Base-by-base conservation (phyloP, 2,797 vertebrate species). In the Melanotaenia trifasciata region DNA sequence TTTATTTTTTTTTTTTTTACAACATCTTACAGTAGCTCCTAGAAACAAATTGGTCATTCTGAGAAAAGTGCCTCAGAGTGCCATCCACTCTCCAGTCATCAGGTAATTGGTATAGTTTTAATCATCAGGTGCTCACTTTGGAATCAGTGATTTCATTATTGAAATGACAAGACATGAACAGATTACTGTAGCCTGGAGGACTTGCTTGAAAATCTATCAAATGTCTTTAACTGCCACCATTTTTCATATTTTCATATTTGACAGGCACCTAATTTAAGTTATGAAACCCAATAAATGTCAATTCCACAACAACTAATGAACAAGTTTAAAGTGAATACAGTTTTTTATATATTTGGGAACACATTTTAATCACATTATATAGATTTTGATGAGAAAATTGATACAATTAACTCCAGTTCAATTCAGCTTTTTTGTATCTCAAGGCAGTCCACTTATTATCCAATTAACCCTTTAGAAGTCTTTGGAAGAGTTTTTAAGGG, bases 101-200 rank as follows among this genome's bases (percentile, higher is more conserved):
- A 38, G 62, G 13, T 77, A 79, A 81, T 72, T 76, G 59, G 47
- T 56, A 18, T 62, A 40, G 70, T 87, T 79, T 61, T 74, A 64
- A 72, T 80, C 38, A 47, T 63, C 50, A 14, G 30, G 38, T 14
- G 4, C 58, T 77, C 26, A 1, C 28, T 69, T 75, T 70, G 67
- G 81, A 64, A 57, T 59, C 66, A 13, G 54, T 67, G 71, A 78
- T 74, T 63, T 36, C 43, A 66, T 72, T 63, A 36, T 12, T 71
- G 12, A 64, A 61, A 70, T 57, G 30, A 72, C n/a, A n/a, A 74
- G 35, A 76, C 53, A 64, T 70, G 3, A 69, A 58, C 5, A 12
- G 63, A 78, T 56, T 33, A 32, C 51, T 53, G 35, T 67, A 74
- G 36, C 60, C 35, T 36, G 57, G 8, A n/a, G 22, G 10, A 18